Base-by-base conservation (phyloP, 2,113 vertebrate species). In the Trichechus manatus region DNA sequence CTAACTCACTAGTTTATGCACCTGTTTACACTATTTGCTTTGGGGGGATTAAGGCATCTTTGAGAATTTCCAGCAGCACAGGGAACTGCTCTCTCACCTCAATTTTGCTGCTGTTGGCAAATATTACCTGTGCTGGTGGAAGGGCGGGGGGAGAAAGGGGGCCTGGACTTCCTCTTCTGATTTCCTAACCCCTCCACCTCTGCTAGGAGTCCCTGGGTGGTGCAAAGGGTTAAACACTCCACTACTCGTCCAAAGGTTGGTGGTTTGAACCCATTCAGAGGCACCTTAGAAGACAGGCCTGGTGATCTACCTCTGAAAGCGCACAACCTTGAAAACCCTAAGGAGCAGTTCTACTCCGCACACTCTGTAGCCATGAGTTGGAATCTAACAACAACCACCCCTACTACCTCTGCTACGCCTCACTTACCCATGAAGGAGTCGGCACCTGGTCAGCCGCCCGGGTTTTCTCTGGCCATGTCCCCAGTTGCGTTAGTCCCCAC, bases 1-100 rank as follows among this genome's bases (percentile, higher is more conserved):
- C 96, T 94, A 84, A 93, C 80, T 87, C 0, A 1, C 79, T 83
- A 6, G 95, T 96, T 96, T 93, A 87, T 94, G 53, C 78, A 74
- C 93, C 83, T 97, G 80, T 95, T 89, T 50, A 70, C 87, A 91
- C 63, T 88, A 90, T 96, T 98, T 97, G 90, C 93, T 94, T 98
- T 87, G 72, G 94, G 96, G 94, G 93, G 47, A 89, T 88, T 87
- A 85, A 97, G 64, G 64, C 72, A 78, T 95, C 95, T 85, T 87
- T 14, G 72, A 85, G 72, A 94, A 78, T 81, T 94, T 80, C 77
- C 80, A n/a, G 29, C 11, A 93, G 68, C 4, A 11, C 10, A 9
- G 87, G 42, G 33, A 77, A 47, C 10, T 31, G 47, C 11, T 79
- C 1, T 77, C 36, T 97, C 4, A 0, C 0, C 33, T 36, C 87